Conservation (phyloP, 2,797 vertebrate species). For the Eulemur coronatus region DNA sequence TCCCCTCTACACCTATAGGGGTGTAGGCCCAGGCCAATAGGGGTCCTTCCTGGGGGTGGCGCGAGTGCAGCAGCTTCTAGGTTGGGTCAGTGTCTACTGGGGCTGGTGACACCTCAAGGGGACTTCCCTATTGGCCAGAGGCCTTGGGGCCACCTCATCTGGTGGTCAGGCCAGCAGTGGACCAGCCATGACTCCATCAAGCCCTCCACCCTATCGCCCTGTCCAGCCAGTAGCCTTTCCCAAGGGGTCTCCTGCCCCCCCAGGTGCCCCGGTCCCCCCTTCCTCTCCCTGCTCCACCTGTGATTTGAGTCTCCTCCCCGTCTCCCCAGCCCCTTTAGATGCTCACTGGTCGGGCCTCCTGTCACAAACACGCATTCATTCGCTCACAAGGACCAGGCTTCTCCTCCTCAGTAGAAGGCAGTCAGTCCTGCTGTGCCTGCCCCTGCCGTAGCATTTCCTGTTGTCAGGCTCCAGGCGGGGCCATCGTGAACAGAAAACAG, state of each 20-base stretch:
- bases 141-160: background rate
- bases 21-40: background rate
- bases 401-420: background rate
- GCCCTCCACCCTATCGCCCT: background rate
- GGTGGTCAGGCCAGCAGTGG: background rate
- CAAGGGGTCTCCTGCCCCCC: background rate
- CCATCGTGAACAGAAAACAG: background rate
- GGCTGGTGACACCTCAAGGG: background rate
- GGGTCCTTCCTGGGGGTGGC: background rate
- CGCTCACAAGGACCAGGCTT: background rate
- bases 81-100: background rate
- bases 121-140: background rate
- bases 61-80: background rate
- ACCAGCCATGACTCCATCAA: background rate
- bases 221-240: background rate
- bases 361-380: background rate
- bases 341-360: background rate
- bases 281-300: background rate
- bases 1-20: background rate
- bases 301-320: background rate
- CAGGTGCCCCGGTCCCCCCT: fast-evolving
- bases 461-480: background rate
- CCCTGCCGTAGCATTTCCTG: background rate
- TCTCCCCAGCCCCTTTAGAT: background rate
- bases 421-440: background rate